Base-by-base conservation (phyloP, 2,113 vertebrate genomes). In the Crotalus helleri region DNA sequence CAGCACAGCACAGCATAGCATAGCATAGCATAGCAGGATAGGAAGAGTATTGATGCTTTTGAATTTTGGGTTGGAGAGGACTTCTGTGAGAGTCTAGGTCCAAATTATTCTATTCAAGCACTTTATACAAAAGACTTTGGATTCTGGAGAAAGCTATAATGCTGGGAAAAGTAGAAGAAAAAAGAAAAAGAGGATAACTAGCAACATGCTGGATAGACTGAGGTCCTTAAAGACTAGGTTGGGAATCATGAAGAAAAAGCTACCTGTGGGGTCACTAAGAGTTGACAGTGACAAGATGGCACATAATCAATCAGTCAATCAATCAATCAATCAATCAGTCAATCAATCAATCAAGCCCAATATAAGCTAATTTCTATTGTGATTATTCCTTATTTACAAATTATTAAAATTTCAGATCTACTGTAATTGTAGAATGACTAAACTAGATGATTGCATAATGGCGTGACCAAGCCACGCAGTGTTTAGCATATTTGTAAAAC, bases 401-500 rank as follows among this genome's bases (percentile, higher is more conserved):
- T 23, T 13, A 54, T 49, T 29, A 7, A 49, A 33, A 17, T 61
- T 53, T 54, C 57, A 92, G 6, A 53, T 86, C n/a, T 49, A 51
- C 3, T 64, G 11, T 64, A 61, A 61, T 61, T 85, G 5, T 91
- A 51, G 46, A 74, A 90, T 3, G 87, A 87, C 12, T 64, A 93
- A 69, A 58, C 13, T 39, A 4, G 26, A 29, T 46, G 93, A 44
- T 95, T 94, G 19, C 21, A 69, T 88, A 64, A 59, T 58, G 86
- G 91, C 44, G 49, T 92, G 91, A 88, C 92, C 90, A 92, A 33
- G 88, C 58, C 61, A 51, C 81, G 39, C 88, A 59, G 29, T 88
- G 19, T 92, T 92, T 93, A 90, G 92, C 51, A 92, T 53, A 86
- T 87, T 94, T 92, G 49, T 88, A 9, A 39, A 57, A 92, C 85